Base-by-base conservation (phyloP, 2,797 vertebrate species). In the Champsocephalus gunnari region DNA sequence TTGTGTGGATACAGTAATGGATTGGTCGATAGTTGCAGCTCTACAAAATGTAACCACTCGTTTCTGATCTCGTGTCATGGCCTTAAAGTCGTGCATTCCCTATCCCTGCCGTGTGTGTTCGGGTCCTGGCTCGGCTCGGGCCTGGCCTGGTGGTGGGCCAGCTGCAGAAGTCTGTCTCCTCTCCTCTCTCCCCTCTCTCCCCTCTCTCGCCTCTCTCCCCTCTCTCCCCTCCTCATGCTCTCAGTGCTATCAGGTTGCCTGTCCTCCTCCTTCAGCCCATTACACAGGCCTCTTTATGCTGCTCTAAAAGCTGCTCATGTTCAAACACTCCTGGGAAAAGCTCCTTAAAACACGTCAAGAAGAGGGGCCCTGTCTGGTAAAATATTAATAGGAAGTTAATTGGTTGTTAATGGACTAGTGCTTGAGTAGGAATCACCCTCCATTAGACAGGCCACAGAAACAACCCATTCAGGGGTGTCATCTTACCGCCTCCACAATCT, bases 361-460 rank as follows among this genome's bases (percentile, higher is more conserved):
- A 92, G 92, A 93, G 93, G 92, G 92, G 92, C 88, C 81, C 90
- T 91, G 93, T 93, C 93, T 93, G 93, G 89, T 95, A 92, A 95
- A 94, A 95, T 95, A 94, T 94, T 94, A 94, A 95, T 94, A 94
- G 93, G 92, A 92, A 91, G 90, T 94, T 94, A 94, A 94, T 94
- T 94, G 93, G 89, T 93, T 93, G 93, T 93, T 94, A 94, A 95
- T 94, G 94, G 94, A 93, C 91, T 92, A 87, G 89, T 93, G 91
- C 92, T 92, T 84, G 87, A 87, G 88, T 79, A 83, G 89, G 86
- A 92, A 87, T 89, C 87, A 62, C 79, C 82, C 86, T 91, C 92
- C 92, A 93, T 94, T 93, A 91, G 85, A 87, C 65, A 75, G 83
- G 89, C 86, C 90, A 83, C 76, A 67, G 68, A 87, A 90, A 90